phyloP scores from a whole-genome alignment of 2,113 vertebrate species.

The Xyliphius kryptos region DNA sequence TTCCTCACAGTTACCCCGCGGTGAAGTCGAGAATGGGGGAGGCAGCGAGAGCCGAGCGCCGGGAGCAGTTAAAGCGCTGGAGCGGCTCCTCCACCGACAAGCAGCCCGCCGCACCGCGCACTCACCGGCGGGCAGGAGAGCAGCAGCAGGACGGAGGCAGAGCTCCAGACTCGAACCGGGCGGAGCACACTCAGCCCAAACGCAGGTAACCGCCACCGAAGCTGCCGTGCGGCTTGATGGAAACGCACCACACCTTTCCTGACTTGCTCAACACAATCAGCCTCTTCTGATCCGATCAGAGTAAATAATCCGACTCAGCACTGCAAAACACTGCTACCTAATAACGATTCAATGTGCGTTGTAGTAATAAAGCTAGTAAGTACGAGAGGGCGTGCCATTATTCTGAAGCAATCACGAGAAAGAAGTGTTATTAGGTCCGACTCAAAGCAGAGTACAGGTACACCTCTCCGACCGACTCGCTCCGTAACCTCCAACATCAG shows the following conservation, averaged over 20 bases:
- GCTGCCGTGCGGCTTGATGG: background rate
- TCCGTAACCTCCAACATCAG: too few species aligned
- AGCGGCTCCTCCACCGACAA: constrained; percentile 63
- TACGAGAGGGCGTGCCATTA: too few species aligned
- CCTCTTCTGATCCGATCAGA: too few species aligned
- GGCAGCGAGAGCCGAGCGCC: constrained; percentile 71
- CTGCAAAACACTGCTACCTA: too few species aligned
- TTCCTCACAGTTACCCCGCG: background rate
- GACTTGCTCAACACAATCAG: background rate
- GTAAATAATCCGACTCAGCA: too few species aligned
- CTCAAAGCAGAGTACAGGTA: too few species aligned
- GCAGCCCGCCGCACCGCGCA: constrained; percentile 57
- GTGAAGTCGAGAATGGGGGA: constrained; percentile 61
- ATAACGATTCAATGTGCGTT: too few species aligned
- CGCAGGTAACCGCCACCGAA: background rate
- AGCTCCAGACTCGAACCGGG: background rate
- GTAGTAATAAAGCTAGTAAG: too few species aligned
- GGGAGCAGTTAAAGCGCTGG: constrained; percentile 78
- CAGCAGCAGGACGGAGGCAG: constrained; percentile 17
- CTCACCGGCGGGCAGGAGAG: constrained; percentile 52
- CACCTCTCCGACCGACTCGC: too few species aligned
- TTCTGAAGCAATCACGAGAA: too few species aligned
- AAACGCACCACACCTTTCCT: background rate
- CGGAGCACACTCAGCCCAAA: background rate
- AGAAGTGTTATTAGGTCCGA: too few species aligned